Percentiles rank a stretch among this genome's conserved stretches.
Evolutionary conservation across 2,888 invertebrate genomes (phyloP).

Genomic region (Tortricodes alternella): DNA sequence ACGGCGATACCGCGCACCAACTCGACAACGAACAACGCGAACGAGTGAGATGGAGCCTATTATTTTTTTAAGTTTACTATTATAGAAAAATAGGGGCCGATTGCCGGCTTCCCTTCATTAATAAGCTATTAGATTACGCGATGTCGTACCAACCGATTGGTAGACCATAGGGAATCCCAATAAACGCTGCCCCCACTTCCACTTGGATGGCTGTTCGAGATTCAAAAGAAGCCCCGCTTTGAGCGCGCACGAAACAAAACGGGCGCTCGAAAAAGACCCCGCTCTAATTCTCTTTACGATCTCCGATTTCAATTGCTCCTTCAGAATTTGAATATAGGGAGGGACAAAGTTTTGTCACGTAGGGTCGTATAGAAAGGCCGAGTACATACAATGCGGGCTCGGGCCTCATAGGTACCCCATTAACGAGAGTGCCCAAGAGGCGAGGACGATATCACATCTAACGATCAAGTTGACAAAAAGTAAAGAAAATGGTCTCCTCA

Average conservation of each 20-base stretch:
- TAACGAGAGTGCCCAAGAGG: conserved; percentile 75
- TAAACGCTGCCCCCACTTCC: conserved; percentile 80
- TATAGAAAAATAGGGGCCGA: conserved; percentile 77
- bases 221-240: conserved; percentile 81
- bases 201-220: conserved; percentile 78
- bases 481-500: conserved; percentile 54
- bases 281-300: conserved; percentile 82
- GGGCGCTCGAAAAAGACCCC: conserved; percentile 76
- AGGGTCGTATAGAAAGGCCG: conserved; percentile 75
- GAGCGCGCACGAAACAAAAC: conserved; percentile 77
- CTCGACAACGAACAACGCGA: conserved; percentile 56
- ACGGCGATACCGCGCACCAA: conserved; percentile 62
- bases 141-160: conserved; percentile 77
- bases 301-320: conserved; percentile 83
- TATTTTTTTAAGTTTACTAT: conserved; percentile 75
- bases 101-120: conserved; percentile 76
- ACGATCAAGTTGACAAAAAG: conserved; percentile 77
- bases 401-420: conserved; percentile 77
- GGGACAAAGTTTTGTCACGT: conserved; percentile 82
- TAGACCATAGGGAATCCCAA: conserved; percentile 80
- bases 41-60: conserved; percentile 62
- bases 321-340: conserved; percentile 82
- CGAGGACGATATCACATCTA: conserved; percentile 73
- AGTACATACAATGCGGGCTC: conserved; percentile 77
- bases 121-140: conserved; percentile 82